Conservation (phyloP, 2,797 vertebrate genomes). For the Hydrocynus forskahlii region DNA sequence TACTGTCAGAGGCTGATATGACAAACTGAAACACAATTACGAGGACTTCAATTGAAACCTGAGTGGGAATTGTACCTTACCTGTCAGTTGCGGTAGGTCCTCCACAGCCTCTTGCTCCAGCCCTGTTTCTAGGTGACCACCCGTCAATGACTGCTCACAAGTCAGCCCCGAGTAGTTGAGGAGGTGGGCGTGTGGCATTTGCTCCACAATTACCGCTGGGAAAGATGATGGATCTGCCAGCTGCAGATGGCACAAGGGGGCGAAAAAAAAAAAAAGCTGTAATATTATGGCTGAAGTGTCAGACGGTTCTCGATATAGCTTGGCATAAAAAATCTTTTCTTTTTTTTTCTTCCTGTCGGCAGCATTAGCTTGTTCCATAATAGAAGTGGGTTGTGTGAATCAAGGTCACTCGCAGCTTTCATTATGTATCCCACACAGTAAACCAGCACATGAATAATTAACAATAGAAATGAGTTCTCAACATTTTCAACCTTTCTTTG, state of each 20-base stretch:
- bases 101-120: constrained; percentile 84
- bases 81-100: constrained; percentile 83
- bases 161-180: constrained; percentile 86
- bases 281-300: constrained; percentile 22
- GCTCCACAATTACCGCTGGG: constrained; percentile 93
- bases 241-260: constrained; percentile 66
- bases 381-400: constrained; percentile 45
- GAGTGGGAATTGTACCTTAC: constrained; percentile 66
- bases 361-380: constrained; percentile 45
- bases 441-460: constrained; percentile 43
- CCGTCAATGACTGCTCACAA: constrained; percentile 83
- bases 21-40: not conserved
- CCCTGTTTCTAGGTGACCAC: constrained; percentile 82
- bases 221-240: constrained; percentile 85
- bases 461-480: constrained; percentile 38
- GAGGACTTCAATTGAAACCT: constrained; percentile 2
- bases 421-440: constrained; percentile 42
- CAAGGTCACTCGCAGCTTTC: constrained; percentile 42
- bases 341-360: constrained; percentile 26
- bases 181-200: constrained; percentile 88
- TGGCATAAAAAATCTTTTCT: constrained; percentile 6
- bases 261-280: not conserved
- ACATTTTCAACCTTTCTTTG: constrained; percentile 2
- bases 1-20: not conserved
- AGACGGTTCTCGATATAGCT: constrained; percentile 25